Conservation (phyloP, 2,888 invertebrate species). For the Hyposoter dolosus region DNA sequence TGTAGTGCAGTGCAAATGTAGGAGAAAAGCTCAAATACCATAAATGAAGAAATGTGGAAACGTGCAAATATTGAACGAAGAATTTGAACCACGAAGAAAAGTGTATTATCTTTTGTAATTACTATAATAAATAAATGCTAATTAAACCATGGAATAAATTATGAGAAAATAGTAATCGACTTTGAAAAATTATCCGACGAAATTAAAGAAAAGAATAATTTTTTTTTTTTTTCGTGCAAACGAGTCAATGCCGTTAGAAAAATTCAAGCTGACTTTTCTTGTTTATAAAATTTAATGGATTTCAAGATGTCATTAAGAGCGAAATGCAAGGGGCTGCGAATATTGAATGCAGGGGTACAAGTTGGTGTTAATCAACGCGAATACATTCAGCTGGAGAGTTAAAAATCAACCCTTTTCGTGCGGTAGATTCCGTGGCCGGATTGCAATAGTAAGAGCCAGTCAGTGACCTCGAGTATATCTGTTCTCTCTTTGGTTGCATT, state of each 20-base stretch:
- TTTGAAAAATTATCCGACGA: background rate
- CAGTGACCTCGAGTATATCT: background rate
- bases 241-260: background rate
- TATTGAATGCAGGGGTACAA: conserved; percentile 3
- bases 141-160: background rate
- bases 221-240: background rate
- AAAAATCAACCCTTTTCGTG: background rate
- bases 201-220: background rate
- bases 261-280: background rate
- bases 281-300: background rate
- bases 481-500: conserved; percentile 65
- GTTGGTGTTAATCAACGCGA: conserved; percentile 26
- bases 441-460: background rate
- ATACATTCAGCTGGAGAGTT: conserved; percentile 4
- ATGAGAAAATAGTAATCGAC: background rate
- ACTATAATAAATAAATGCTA: background rate
- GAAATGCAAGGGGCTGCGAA: background rate
- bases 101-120: background rate
- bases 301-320: conserved; percentile 9
- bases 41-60: background rate
- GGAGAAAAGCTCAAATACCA: background rate
- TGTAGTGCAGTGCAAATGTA: background rate
- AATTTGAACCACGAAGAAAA: background rate
- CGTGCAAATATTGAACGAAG: background rate
- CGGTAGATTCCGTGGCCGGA: background rate